These are phyloP conservation scores for Listrodromus nycthemerus DNA, from an alignment of 2,888 invertebrate genomes.

Conservation along the genomic window DNA sequence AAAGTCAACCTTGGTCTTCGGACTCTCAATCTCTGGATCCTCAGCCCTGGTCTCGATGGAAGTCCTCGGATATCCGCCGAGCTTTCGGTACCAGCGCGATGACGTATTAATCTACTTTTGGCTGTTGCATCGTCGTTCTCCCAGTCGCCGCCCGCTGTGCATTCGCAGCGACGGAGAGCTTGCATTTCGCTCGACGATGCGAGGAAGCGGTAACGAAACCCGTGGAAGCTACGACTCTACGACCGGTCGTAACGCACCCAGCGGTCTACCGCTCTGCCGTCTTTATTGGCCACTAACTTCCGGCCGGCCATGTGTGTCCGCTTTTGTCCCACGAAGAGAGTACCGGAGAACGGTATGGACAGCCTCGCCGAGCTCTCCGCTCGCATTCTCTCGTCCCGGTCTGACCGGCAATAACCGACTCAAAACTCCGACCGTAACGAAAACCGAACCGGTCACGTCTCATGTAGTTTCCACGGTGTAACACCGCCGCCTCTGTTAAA, in stretches of 20 bases:
- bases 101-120: constrained; percentile 74
- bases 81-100: constrained; percentile 52
- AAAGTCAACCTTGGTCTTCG: no score
- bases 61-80: constrained; percentile 5
- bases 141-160: neutral
- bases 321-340: neutral
- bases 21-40: no score
- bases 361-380: constrained; percentile 31
- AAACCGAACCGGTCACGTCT: constrained; percentile 30
- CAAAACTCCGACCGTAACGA: constrained; percentile 72
- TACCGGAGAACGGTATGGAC: constrained; percentile 35
- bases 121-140: constrained; percentile 13
- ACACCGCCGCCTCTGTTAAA: constrained; percentile 1
- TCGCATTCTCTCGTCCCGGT: constrained; percentile 63
- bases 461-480: neutral
- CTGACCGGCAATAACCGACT: constrained; percentile 78
- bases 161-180: constrained; percentile 55
- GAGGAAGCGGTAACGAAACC: constrained; percentile 61
- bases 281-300: constrained; percentile 80
- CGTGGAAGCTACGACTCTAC: constrained; percentile 66
- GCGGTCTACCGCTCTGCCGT: constrained; percentile 61
- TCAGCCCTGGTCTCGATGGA: neutral
- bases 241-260: constrained; percentile 72
- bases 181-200: constrained; percentile 13
- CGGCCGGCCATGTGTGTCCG: constrained; percentile 56